A percentile compares a stretch with the other conserved stretches of the same genome.
Conservation (phyloP, 2,113 vertebrate species). For the Morone chrysops region DNA sequence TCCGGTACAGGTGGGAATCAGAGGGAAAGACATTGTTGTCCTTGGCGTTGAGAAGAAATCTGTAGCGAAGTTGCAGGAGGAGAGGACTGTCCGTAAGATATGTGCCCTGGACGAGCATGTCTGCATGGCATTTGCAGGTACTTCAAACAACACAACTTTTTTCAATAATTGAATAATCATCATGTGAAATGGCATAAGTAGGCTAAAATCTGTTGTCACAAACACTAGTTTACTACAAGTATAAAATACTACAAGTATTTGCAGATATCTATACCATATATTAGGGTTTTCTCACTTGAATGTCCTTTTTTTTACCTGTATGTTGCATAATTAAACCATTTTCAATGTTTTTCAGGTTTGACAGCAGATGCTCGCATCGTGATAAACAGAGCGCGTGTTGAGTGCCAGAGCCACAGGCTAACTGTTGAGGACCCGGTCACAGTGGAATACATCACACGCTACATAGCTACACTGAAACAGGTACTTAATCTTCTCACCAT, state of each 20-base stretch:
- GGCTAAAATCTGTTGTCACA: background rate
- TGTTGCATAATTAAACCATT: background rate
- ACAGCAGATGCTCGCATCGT: slow-evolving; percentile 92
- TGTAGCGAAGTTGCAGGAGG: slow-evolving; percentile 87
- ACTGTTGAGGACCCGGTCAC: slow-evolving; percentile 93
- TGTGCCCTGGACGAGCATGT: slow-evolving; percentile 88
- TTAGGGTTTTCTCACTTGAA: background rate
- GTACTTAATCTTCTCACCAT: slow-evolving; percentile 65
- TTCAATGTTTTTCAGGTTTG: slow-evolving; percentile 80
- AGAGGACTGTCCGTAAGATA: slow-evolving; percentile 89
- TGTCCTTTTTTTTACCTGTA: background rate
- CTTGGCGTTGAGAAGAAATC: slow-evolving; percentile 89
- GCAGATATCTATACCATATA: background rate
- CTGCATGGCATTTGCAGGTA: slow-evolving; percentile 90
- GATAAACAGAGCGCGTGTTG: slow-evolving; percentile 91
- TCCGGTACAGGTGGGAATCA: slow-evolving; percentile 85
- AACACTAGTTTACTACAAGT: too few species aligned
- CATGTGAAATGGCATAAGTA: background rate
- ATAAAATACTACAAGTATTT: too few species aligned
- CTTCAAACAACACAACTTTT: background rate
- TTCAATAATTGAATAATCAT: background rate
- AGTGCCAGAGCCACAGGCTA: slow-evolving; percentile 91
- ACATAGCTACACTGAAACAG: slow-evolving; percentile 93
- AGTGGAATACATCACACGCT: slow-evolving; percentile 92
- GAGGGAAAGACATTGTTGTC: slow-evolving; percentile 88